Evolutionary conservation across 2,113 vertebrate species (phyloP).

Genomic region (Panthera uncia): DNA sequence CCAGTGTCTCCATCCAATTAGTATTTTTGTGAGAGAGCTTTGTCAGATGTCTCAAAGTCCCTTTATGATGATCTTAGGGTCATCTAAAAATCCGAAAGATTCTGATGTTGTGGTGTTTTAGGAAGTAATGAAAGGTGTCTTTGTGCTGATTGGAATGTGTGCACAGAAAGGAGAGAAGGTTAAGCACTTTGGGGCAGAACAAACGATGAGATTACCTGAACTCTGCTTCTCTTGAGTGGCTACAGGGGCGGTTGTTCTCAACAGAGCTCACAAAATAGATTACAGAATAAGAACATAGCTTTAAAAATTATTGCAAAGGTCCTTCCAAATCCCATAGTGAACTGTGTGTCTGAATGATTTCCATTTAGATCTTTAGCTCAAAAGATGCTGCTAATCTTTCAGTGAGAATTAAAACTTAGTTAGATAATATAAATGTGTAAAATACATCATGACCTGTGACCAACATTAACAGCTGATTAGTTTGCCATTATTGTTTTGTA

Average conservation of each 20-base stretch:
- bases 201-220: slow-evolving; percentile 63
- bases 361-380: slow-evolving; percentile 1
- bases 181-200: slow-evolving; percentile 41
- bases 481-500: background rate
- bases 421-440: background rate
- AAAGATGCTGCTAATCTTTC: slow-evolving; percentile 6
- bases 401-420: slow-evolving; percentile 23
- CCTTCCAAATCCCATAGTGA: slow-evolving; percentile 50
- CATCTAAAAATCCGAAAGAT: slow-evolving; percentile 69
- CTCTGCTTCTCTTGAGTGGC: slow-evolving; percentile 38
- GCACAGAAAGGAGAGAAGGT: slow-evolving; percentile 7
- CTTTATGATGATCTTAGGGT: slow-evolving; percentile 70
- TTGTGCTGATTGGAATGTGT: slow-evolving; percentile 27
- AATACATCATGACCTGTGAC: background rate
- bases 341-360: background rate
- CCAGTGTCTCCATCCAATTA: slow-evolving; percentile 67
- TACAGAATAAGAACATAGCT: slow-evolving; percentile 62
- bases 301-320: slow-evolving; percentile 71
- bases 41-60: slow-evolving; percentile 56
- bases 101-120: slow-evolving; percentile 47
- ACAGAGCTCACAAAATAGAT: slow-evolving; percentile 59
- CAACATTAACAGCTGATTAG: background rate
- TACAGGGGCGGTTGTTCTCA: slow-evolving; percentile 38
- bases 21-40: slow-evolving; percentile 58
- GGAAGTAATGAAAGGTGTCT: slow-evolving; percentile 60